Conservation (phyloP, 1,140 invertebrate genomes). For the Ganaspis sp. region DNA sequence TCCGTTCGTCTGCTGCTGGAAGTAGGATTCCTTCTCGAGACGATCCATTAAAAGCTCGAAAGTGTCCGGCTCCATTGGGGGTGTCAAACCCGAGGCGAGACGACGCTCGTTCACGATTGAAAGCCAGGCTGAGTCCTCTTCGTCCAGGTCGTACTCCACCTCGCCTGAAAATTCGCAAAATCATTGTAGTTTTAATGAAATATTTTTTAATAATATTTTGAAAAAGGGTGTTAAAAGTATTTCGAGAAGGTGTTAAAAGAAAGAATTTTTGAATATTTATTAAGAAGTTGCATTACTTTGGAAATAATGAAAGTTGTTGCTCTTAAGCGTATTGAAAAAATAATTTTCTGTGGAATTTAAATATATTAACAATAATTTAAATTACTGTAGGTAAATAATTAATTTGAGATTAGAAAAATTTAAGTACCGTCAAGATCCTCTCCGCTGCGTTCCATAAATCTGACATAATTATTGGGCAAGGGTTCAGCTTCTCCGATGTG, state of each 20-base stretch:
- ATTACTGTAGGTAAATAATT: too few species aligned
- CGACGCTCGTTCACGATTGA: slow-evolving; percentile 91
- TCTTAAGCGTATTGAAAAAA: too few species aligned
- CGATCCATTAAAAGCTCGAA: slow-evolving; percentile 97
- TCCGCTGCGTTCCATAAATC: slow-evolving; percentile 95
- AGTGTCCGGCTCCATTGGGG: slow-evolving; percentile 87
- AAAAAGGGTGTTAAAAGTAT: slow-evolving; percentile 16
- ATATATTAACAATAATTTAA: too few species aligned
- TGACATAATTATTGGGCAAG: slow-evolving; percentile 87
- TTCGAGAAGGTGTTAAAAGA: too few species aligned
- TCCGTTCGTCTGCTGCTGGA: slow-evolving; percentile 85
- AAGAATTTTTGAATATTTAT: too few species aligned
- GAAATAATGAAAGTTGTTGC: too few species aligned
- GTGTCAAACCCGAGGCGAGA: slow-evolving; percentile 80
- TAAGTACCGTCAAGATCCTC: slow-evolving; percentile 93
- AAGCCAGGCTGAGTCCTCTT: slow-evolving; percentile 96
- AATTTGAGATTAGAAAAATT: too few species aligned
- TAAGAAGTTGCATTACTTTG: too few species aligned
- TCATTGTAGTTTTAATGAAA: background rate
- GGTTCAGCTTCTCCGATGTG: slow-evolving; percentile 87
- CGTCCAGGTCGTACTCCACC: slow-evolving; percentile 98
- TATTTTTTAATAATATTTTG: slow-evolving; percentile 35
- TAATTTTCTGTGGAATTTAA: too few species aligned
- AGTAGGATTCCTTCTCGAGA: slow-evolving; percentile 98
- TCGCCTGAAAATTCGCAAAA: slow-evolving; percentile 75